Evolutionary conservation across 2,888 invertebrate species (phyloP), one percentile per base, ranked within the genome.

Genomic region (Ctena decussata): DNA sequence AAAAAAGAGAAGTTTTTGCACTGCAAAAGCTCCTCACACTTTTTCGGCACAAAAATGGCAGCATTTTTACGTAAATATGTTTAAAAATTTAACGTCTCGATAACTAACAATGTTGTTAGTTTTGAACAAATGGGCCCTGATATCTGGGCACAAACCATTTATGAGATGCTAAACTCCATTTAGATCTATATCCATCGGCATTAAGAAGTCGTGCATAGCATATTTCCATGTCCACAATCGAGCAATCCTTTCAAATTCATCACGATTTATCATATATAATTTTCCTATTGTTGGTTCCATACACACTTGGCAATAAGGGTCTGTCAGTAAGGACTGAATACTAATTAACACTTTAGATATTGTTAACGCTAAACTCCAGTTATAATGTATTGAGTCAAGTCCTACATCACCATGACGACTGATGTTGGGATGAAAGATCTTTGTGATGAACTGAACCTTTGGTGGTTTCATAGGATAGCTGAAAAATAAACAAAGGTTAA

Each of bases 391-490:
- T 15, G 98, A 98, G 96, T 99, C 99, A 89, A 99, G 98, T 82
- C 99, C 99, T 73, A 99, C 98, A 96, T 99, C 98, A 1, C 99
- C 99, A 96, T 99, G 99, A 0, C 98, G 97, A 2, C 98, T 98
- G 79, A 99, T 98, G 96, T 99, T 99, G 8, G 99, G 99, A 96
- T 99, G 99, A 93, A 98, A 97, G 91, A 99, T 98, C 96, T 98
- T 98, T 0, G 99, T 99, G 85, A 99, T 97, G 96, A 99, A 99
- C 30, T 98, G 97, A 0, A 99, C 98, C 80, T 98, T 97, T 0
- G 99, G 99, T 24, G 99, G 99, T 91, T 97, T 97, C 97, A 99
- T 97, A 0, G 99, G 99, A 96, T 99, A 98, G 90, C 97, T 96
- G 94, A 80, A 92, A 90, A 24, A 84, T 24, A 83, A 21, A 76